Percentiles rank a stretch among this genome's conserved stretches.
Conservation (phyloP, 2,888 invertebrate genomes). For the Agrypnus murinus region DNA sequence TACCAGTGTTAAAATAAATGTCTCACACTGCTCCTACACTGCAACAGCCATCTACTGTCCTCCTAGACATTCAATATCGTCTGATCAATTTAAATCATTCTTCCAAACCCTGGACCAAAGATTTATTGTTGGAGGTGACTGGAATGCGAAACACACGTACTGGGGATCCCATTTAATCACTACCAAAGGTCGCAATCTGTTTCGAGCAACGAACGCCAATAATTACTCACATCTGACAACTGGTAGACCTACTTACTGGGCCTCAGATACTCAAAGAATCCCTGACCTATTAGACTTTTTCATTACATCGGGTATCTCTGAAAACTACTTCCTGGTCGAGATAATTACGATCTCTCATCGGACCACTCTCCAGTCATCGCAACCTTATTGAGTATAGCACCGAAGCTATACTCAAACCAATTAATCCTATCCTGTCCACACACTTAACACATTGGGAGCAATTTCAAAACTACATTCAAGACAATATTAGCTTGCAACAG, state of each 20-base stretch:
- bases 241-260: constrained; percentile 13
- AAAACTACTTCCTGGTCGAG: too few relatives aligned
- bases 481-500: too few relatives aligned
- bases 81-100: neutral
- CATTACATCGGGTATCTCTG: too few relatives aligned
- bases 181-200: too few relatives aligned
- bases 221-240: constrained; percentile 1
- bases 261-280: neutral
- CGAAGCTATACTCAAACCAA: too few relatives aligned
- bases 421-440: too few relatives aligned
- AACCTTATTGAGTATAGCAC: too few relatives aligned
- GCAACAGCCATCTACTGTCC: neutral
- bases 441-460: too few relatives aligned
- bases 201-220: constrained; percentile 5
- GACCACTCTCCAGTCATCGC: too few relatives aligned
- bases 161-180: neutral
- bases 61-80: neutral
- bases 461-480: too few relatives aligned
- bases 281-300: too few relatives aligned
- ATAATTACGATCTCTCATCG: too few relatives aligned
- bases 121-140: neutral
- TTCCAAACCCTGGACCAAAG: neutral
- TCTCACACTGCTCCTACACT: neutral
- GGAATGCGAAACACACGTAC: neutral
- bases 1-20: neutral